These are phyloP conservation scores for Spizaetus ornatus DNA, from an alignment of 2,113 vertebrate genomes.

Conservation along the genomic window DNA sequence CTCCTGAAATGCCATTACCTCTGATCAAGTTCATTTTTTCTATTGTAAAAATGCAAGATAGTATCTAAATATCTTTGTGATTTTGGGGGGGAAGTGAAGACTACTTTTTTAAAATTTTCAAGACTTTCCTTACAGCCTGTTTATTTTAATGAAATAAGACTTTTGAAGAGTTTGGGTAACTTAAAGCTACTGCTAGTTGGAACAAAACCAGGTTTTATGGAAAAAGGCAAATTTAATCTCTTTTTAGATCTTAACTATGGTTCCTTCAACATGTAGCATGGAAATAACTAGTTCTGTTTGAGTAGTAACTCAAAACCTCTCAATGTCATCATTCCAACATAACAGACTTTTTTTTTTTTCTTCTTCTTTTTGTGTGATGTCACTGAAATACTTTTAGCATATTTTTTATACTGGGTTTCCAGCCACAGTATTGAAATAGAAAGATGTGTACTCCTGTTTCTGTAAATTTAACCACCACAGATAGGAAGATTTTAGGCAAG, in stretches of 20 bases:
- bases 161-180: not conserved
- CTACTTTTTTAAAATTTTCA: not conserved
- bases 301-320: not conserved
- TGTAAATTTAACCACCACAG: not conserved
- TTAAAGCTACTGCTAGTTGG: not conserved
- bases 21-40: not conserved
- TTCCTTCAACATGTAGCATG: not conserved
- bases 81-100: accelerated
- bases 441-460: not conserved
- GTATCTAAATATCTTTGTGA: not conserved
- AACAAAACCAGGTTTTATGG: not conserved
- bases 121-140: not conserved
- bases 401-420: not conserved
- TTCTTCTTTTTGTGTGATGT: not conserved
- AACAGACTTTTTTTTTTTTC: not conserved
- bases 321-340: not conserved
- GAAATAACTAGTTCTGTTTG: not conserved
- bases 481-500: not conserved
- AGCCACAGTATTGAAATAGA: not conserved
- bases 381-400: not conserved
- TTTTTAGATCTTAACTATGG: not conserved
- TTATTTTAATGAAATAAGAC: not conserved
- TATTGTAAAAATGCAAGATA: not conserved
- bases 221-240: not conserved
- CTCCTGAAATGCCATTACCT: not conserved